Percentiles rank a stretch among this genome's conserved stretches.
These are phyloP conservation scores for Amphipyra tragopoginis DNA, from an alignment of 2,888 invertebrate genomes.

Conservation along the genomic window DNA sequence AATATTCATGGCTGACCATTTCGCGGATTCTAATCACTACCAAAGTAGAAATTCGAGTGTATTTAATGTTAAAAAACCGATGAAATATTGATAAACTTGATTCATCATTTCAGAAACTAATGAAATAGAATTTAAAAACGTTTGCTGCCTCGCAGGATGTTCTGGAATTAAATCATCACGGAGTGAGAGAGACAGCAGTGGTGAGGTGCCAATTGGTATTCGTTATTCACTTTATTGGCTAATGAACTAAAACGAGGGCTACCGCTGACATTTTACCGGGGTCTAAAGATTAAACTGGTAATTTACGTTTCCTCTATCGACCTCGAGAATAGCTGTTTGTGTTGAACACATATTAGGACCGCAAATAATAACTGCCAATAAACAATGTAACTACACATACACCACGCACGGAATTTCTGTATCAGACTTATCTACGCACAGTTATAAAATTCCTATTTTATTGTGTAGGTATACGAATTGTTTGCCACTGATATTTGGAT, in stretches of 20 bases:
- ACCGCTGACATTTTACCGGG: slow-evolving; percentile 18
- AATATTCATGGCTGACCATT: too few species aligned
- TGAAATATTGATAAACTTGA: too few species aligned
- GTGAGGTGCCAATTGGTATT: slow-evolving; percentile 38
- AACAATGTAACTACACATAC: slow-evolving; percentile 18
- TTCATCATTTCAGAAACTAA: slow-evolving; percentile 2
- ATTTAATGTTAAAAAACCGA: too few species aligned
- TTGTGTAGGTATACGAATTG: slow-evolving; percentile 26
- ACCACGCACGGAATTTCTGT: slow-evolving; percentile 6
- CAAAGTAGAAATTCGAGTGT: too few species aligned
- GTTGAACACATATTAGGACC: slow-evolving; percentile 12
- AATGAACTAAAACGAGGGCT: slow-evolving; percentile 31
- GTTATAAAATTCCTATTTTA: slow-evolving; percentile 44
- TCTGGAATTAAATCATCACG: slow-evolving; percentile 20
- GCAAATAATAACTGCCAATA: slow-evolving; percentile 5
- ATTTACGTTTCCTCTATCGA: slow-evolving; percentile 41
- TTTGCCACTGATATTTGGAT: slow-evolving; percentile 45
- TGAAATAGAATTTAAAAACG: slow-evolving; percentile 3
- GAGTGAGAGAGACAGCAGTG: background rate
- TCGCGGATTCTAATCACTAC: too few species aligned
- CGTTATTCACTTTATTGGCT: slow-evolving; percentile 43
- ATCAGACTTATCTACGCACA: slow-evolving; percentile 12
- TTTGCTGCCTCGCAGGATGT: slow-evolving; percentile 8
- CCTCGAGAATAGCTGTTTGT: slow-evolving; percentile 29
- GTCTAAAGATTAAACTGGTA: slow-evolving; percentile 30